These are phyloP conservation scores for Pipa parva DNA, from an alignment of 2,113 vertebrate species.

Conservation along the genomic window DNA sequence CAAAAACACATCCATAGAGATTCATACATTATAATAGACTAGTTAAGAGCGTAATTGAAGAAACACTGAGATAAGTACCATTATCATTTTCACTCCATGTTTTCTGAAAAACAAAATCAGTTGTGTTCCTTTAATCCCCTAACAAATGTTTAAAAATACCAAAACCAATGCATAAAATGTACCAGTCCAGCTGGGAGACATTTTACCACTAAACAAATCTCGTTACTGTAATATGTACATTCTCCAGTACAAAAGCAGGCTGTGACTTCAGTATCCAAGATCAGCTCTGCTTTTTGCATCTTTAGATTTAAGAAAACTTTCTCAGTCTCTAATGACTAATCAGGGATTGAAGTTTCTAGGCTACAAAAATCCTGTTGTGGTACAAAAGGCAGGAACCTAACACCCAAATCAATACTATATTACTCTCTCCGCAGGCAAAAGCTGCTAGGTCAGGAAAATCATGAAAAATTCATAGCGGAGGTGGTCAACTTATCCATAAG, in stretches of 20 bases:
- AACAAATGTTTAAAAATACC: too few relatives aligned
- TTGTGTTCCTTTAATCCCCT: too few relatives aligned
- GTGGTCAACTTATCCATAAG: slow-evolving; percentile 77
- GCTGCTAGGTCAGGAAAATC: slow-evolving; percentile 73
- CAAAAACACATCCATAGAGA: too few relatives aligned
- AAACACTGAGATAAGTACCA: too few relatives aligned
- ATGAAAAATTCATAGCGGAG: slow-evolving; percentile 86
- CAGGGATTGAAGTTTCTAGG: slow-evolving; percentile 70
- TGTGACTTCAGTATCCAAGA: slow-evolving; percentile 55
- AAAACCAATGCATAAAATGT: slow-evolving; percentile 46
- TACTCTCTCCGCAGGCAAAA: slow-evolving; percentile 75
- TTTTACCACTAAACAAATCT: slow-evolving; percentile 52
- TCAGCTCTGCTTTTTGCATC: slow-evolving; percentile 43
- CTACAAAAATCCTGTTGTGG: slow-evolving; percentile 73
- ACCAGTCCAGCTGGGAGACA: slow-evolving; percentile 40
- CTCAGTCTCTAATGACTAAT: slow-evolving; percentile 70
- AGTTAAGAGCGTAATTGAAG: too few relatives aligned
- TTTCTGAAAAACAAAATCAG: too few relatives aligned
- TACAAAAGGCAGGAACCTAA: slow-evolving; percentile 68
- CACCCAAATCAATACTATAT: slow-evolving; percentile 75
- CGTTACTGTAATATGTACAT: slow-evolving; percentile 52
- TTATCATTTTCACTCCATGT: too few relatives aligned
- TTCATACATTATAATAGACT: too few relatives aligned
- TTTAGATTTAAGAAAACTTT: slow-evolving; percentile 64
- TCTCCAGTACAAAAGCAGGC: slow-evolving; percentile 53